phyloP scores from a whole-genome alignment of 2,797 vertebrate species.

The Echiichthys vipera region DNA sequence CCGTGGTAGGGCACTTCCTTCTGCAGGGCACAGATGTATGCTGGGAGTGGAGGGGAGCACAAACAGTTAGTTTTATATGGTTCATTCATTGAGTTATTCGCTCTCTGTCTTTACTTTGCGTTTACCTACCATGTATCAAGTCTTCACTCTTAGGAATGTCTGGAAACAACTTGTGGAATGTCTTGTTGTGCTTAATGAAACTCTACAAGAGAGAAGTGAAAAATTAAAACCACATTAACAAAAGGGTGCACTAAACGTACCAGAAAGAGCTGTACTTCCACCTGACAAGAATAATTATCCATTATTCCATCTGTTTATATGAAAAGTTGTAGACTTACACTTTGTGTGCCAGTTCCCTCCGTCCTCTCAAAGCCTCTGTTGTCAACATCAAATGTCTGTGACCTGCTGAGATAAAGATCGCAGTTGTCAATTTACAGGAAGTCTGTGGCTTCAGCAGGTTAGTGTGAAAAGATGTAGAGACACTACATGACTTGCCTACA shows the following conservation, averaged over 20 bases:
- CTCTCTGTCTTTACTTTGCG: fast-evolving
- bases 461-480: background rate
- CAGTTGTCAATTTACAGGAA: background rate
- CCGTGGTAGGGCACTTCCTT: slow-evolving; percentile 90
- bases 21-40: slow-evolving; percentile 91
- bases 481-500: background rate
- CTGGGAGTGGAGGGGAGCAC: slow-evolving; percentile 58
- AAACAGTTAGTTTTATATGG: background rate
- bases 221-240: background rate
- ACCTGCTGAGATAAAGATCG: slow-evolving; percentile 71
- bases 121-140: slow-evolving; percentile 85
- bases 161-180: slow-evolving; percentile 89
- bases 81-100: fast-evolving
- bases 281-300: background rate
- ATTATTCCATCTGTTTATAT: background rate
- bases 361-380: slow-evolving; percentile 59
- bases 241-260: background rate
- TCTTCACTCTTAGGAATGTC: slow-evolving; percentile 83
- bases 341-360: slow-evolving; percentile 73
- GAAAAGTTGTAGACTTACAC: slow-evolving; percentile 68
- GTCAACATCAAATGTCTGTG: slow-evolving; percentile 82
- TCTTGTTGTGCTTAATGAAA: slow-evolving; percentile 84
- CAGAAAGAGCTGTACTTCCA: background rate
- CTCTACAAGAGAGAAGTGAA: slow-evolving; percentile 67
- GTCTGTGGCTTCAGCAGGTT: background rate